phyloP scores from a whole-genome alignment of 2,113 vertebrate genomes.

The Eretmochelys imbricata region DNA sequence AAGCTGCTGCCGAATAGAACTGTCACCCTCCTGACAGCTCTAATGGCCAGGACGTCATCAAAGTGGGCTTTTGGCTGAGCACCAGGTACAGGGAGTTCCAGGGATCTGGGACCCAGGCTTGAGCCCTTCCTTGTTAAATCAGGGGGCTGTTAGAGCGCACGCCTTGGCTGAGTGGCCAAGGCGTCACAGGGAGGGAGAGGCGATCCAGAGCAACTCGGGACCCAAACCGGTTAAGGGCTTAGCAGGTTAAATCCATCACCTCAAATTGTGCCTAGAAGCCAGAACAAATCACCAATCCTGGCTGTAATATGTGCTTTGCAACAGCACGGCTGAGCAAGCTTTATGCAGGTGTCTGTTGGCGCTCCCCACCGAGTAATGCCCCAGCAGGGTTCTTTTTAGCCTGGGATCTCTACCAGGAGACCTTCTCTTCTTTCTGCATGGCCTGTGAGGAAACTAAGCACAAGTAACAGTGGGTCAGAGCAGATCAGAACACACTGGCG shows the following conservation, averaged over 20 bases:
- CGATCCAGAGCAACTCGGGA: neutral
- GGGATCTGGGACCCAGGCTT: neutral
- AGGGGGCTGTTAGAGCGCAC: neutral
- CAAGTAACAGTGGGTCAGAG: neutral
- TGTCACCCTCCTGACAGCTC: neutral
- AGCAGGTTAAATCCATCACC: neutral
- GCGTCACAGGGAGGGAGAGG: neutral
- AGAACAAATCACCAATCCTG: neutral
- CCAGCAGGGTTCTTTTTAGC: neutral
- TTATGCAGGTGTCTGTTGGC: neutral
- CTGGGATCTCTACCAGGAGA: neutral
- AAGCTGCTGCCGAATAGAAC: neutral
- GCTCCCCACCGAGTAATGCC: neutral
- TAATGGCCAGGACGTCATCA: neutral
- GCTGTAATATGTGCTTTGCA: neutral
- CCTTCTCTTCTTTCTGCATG: neutral
- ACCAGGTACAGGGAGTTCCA: neutral
- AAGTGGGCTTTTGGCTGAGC: neutral
- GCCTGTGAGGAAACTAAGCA: neutral
- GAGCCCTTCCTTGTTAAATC: neutral
- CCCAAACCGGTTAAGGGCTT: neutral
- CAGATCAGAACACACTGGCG: no score
- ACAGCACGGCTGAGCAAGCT: neutral
- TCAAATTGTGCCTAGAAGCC: neutral
- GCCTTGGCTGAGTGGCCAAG: neutral